Evolutionary conservation across 2,113 vertebrate genomes (phyloP).

Genomic region (Dissostichus mawsoni): DNA sequence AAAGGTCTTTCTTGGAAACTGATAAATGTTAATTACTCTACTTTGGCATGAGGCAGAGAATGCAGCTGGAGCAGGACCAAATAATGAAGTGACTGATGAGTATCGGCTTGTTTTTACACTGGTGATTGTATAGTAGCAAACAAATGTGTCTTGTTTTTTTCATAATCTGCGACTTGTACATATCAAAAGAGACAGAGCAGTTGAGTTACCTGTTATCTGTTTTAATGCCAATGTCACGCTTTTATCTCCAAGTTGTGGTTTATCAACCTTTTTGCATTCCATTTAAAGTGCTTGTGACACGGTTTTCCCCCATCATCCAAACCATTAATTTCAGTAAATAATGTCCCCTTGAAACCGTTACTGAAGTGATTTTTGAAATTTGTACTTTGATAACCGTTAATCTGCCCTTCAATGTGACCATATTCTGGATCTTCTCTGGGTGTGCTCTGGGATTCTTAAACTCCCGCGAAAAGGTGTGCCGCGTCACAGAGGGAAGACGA

Average conservation of each 20-base stretch:
- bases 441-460: too few relatives aligned
- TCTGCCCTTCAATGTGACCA: too few relatives aligned
- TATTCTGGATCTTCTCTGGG: too few relatives aligned
- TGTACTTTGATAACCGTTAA: too few relatives aligned
- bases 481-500: too few relatives aligned
- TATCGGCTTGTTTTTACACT: slow-evolving; percentile 14
- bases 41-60: slow-evolving; percentile 75
- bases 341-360: too few relatives aligned
- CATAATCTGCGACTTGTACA: background rate
- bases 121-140: slow-evolving; percentile 1
- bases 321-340: too few relatives aligned
- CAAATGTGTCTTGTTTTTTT: slow-evolving; percentile 8
- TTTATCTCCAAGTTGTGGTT: slow-evolving; percentile 3
- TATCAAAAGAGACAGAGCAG: slow-evolving; percentile 3
- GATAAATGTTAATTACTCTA: slow-evolving; percentile 85
- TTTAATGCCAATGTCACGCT: slow-evolving; percentile 12
- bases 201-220: background rate
- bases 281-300: too few relatives aligned
- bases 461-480: too few relatives aligned
- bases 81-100: slow-evolving; percentile 43
- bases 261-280: slow-evolving; percentile 8
- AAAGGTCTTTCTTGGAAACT: slow-evolving; percentile 82
- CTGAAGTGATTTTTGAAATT: too few relatives aligned
- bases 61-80: slow-evolving; percentile 32
- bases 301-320: too few relatives aligned